Percentiles rank a stretch among this genome's conserved stretches.
phyloP scores from a whole-genome alignment of 2,888 invertebrate genomes.

The Sisyra nigra region DNA sequence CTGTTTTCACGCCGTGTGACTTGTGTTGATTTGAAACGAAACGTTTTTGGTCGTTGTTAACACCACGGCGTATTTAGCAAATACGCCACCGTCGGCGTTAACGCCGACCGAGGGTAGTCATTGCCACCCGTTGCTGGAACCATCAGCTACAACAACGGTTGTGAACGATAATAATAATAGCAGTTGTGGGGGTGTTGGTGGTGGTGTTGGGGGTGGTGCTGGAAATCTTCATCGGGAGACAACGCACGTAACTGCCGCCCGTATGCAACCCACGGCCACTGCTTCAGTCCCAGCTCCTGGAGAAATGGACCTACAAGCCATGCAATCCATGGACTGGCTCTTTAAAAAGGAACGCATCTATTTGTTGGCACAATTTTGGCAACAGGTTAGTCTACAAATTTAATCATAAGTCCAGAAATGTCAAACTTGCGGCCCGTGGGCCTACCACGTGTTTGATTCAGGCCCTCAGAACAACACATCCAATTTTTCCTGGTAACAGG shows the following conservation, averaged over 20 bases:
- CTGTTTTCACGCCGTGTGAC: background rate
- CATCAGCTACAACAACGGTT: background rate
- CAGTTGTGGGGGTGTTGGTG: constrained; percentile 1
- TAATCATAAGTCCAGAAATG: background rate
- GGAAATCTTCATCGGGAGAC: background rate
- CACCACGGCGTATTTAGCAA: constrained; percentile 9
- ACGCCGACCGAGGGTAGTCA: constrained; percentile 5
- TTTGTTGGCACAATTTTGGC: constrained; percentile 88
- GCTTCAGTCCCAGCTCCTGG: constrained; percentile 57
- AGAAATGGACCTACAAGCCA: constrained; percentile 84
- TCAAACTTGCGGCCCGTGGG: too few species aligned
- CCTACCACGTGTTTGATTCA: too few species aligned
- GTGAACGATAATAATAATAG: too few species aligned
- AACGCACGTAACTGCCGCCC: constrained; percentile 20
- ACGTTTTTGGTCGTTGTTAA: too few species aligned
- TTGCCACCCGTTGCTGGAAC: constrained; percentile 1
- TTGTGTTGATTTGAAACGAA: background rate
- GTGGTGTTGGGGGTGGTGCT: background rate
- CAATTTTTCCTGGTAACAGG: too few species aligned
- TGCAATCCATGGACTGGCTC: constrained; percentile 94
- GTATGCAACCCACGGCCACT: constrained; percentile 63
- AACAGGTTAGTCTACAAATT: constrained; percentile 81
- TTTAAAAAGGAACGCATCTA: constrained; percentile 92
- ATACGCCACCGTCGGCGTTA: constrained; percentile 7
- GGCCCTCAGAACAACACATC: too few species aligned